phyloP scores from a whole-genome alignment of 2,113 vertebrate genomes.

The Spermophilus dauricus region DNA sequence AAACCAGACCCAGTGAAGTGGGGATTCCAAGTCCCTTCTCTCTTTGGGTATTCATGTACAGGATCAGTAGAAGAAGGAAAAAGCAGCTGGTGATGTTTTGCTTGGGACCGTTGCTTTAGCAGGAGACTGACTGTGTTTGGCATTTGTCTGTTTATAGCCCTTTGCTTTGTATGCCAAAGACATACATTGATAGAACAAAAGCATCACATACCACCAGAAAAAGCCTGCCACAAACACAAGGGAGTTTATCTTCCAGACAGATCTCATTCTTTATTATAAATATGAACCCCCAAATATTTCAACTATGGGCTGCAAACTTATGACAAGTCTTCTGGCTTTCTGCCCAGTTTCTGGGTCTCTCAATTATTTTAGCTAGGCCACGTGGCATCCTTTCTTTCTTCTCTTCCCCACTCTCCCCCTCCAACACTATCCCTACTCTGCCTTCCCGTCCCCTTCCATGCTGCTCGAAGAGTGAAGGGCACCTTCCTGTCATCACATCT shows the following conservation, averaged over 20 bases:
- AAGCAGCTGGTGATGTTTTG: not conserved
- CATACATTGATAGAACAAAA: not conserved
- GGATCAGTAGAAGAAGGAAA: not conserved
- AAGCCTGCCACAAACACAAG: not conserved
- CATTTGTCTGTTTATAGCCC: not conserved
- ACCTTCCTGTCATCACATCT: not conserved
- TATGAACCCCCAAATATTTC: slow-evolving; percentile 59
- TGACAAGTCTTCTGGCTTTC: slow-evolving; percentile 61
- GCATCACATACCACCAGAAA: not conserved
- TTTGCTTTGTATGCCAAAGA: not conserved
- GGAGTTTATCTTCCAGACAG: slow-evolving; percentile 48
- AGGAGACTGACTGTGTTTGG: not conserved
- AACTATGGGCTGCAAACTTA: slow-evolving; percentile 26
- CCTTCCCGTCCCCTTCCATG: not conserved
- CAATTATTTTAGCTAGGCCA: slow-evolving; percentile 18
- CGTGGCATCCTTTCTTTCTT: not conserved
- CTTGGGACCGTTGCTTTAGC: not conserved
- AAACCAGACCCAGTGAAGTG: not conserved
- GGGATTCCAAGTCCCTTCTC: not conserved
- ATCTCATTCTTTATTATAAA: slow-evolving; percentile 51
- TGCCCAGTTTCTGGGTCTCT: not conserved
- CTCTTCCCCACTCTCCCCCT: not conserved
- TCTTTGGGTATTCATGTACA: not conserved
- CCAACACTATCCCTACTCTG: not conserved
- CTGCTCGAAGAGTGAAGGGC: too few relatives aligned